phyloP scores from a whole-genome alignment of 2,113 vertebrate genomes.

The Serinus canaria region DNA sequence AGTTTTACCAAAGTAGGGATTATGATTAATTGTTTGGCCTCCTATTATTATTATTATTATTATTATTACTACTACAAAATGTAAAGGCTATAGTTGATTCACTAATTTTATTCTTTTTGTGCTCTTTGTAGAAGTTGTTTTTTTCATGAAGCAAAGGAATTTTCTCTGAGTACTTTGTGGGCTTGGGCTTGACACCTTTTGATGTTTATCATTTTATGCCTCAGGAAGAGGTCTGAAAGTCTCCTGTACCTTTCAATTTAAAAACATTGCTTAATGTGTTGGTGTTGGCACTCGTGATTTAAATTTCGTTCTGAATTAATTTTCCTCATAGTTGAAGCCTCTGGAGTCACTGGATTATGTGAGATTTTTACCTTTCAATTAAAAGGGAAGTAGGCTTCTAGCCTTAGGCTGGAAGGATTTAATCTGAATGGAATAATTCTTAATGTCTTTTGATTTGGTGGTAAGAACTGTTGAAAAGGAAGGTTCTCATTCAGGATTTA shows the following conservation, averaged over 20 bases:
- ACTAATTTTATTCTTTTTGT: not conserved
- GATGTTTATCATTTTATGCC: not conserved
- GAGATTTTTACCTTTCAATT: constrained; percentile 14
- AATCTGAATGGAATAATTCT: not conserved
- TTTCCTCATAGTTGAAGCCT: not conserved
- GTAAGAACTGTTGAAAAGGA: not conserved
- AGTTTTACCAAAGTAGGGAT: not conserved
- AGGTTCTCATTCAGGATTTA: not conserved
- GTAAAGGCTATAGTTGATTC: not conserved
- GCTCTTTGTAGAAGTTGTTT: not conserved
- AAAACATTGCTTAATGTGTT: not conserved
- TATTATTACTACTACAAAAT: not conserved
- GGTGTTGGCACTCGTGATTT: not conserved
- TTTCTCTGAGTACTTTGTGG: not conserved
- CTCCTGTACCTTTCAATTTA: not conserved
- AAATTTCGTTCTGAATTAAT: not conserved
- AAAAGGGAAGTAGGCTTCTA: not conserved
- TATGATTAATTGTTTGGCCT: not conserved
- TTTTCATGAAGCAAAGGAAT: not conserved
- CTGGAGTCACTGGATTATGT: not conserved
- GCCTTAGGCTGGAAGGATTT: not conserved
- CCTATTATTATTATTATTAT: not conserved
- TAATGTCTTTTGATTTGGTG: not conserved
- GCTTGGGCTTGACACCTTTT: not conserved
- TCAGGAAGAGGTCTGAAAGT: not conserved